Conservation (phyloP, 2,888 invertebrate genomes). For the Lepeophtheirus nordmannii region DNA sequence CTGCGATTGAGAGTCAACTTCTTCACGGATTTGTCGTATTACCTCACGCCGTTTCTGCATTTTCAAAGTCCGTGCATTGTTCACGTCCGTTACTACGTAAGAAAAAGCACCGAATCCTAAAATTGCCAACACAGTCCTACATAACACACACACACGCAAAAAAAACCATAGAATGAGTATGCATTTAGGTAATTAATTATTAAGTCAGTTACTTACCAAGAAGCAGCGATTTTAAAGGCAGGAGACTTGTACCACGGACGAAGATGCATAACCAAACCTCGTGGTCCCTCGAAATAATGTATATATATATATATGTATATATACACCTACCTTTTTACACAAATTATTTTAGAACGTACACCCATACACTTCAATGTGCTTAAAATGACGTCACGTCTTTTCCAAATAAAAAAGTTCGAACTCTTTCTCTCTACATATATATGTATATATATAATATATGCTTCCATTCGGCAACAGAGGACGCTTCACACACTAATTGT, state of each 20-base stretch:
- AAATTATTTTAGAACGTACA: no score
- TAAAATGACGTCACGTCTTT: no score
- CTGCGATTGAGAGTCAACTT: background rate
- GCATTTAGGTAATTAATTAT: background rate
- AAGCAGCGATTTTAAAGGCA: background rate
- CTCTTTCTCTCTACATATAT: no score
- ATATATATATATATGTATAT: no score
- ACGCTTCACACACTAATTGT: no score
- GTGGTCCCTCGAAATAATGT: no score
- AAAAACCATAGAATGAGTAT: background rate
- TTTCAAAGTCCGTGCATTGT: background rate
- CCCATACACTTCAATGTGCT: no score
- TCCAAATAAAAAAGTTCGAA: no score
- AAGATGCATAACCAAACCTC: background rate
- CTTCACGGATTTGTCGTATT: conserved; percentile 1
- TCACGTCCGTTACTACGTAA: background rate
- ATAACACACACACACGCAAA: background rate
- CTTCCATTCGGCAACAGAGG: no score
- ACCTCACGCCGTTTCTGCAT: background rate
- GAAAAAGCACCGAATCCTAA: background rate
- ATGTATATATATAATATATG: no score
- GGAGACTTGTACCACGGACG: background rate
- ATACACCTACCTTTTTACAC: no score
- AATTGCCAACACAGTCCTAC: background rate
- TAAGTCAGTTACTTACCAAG: background rate